Evolutionary conservation across 2,113 vertebrate genomes (phyloP), one percentile per base, ranked within the genome.

Genomic region (Progne subis): DNA sequence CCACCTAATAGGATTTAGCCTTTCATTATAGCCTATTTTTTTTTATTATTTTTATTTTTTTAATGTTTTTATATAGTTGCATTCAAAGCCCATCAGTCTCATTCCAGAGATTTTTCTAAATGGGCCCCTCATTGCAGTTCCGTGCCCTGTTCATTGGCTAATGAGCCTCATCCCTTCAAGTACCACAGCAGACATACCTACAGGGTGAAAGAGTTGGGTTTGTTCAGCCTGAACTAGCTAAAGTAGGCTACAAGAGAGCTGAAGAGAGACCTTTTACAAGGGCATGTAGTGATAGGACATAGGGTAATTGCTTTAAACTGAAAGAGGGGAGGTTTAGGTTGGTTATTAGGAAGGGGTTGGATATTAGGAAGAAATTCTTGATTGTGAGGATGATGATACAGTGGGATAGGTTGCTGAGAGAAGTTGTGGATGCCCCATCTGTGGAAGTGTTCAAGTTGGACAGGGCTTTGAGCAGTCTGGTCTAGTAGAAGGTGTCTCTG

Each of bases 401-500:
- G n/a, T 82, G 25, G 12, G 49, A 34, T 14, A 76, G 24, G 41
- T 34, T 61, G 20, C 29, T 55, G 47, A 26, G 70, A 41, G 46
- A 44, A n/a, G 47, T 47, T 61, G 25, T 69, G 70, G 20, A 21
- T 75, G 24, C 25, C 14, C 17, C 29, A 34, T 90, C 47, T 26
- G 2, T 63, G 41, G 20, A 76, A 60, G 49, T 49, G 63, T 61
- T 76, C 47, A 21, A 34, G 14, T 12, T 43, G 67, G 17, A 50
- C 3, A 25, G 50, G 20, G 12, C 31, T 65, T 49, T 69, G 47
- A 76, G 14, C 14, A 55, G 3, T 47, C 34, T 0, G 0, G 8
- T 41, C 24, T 26, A 60, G 39, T 43, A 55, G 61, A 47, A 10
- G 20, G 12, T 47, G 8, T 76, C 41, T 15, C n/a, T 76, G 41